phyloP scores from a whole-genome alignment of 1,140 invertebrate species.

The Heliconius nattereri region DNA sequence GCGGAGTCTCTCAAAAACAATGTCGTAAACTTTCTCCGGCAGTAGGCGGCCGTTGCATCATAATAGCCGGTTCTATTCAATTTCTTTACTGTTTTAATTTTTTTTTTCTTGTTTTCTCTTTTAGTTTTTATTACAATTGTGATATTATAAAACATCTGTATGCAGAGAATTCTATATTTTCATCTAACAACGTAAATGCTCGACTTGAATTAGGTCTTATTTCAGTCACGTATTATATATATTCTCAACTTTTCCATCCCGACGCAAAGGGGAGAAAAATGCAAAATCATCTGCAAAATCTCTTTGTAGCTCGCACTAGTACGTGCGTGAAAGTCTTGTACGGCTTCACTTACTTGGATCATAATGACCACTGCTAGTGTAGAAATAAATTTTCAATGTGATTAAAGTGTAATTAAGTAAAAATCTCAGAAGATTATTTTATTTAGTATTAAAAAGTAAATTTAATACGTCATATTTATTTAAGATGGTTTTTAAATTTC shows the following conservation, averaged over 20 bases:
- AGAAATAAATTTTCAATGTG: neutral
- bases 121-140: neutral
- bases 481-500: neutral
- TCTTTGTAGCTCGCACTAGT: neutral
- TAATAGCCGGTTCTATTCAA: constrained; percentile 46
- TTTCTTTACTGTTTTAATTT: constrained; percentile 37
- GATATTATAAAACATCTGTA: neutral
- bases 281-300: constrained; percentile 28
- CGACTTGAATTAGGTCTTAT: constrained; percentile 16
- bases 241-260: neutral
- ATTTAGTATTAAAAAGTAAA: neutral
- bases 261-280: constrained; percentile 17
- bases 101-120: constrained; percentile 40
- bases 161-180: neutral
- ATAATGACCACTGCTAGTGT: neutral
- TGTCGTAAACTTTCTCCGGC: constrained; percentile 53
- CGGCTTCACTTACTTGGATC: neutral
- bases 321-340: constrained; percentile 23
- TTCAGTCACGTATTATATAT: constrained; percentile 2
- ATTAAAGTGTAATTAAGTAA: neutral
- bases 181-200: neutral
- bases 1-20: constrained; percentile 36
- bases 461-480: neutral
- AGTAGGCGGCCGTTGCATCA: constrained; percentile 42
- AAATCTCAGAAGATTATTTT: too few species aligned